phyloP scores from a whole-genome alignment of 1,140 invertebrate genomes.

The Augochlora pura region DNA sequence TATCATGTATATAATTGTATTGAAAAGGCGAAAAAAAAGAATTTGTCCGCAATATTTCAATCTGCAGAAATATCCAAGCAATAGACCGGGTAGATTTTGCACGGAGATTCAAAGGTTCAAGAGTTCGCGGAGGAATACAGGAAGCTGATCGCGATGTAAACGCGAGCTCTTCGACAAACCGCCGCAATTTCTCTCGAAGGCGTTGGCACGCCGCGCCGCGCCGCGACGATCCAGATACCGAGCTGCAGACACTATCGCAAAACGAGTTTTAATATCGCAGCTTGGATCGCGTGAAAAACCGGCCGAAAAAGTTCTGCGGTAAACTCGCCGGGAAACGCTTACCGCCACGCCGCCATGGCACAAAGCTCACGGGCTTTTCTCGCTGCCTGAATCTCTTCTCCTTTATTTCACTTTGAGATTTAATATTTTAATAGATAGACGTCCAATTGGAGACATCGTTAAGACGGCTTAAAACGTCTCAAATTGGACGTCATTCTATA shows the following conservation, averaged over 20 bases:
- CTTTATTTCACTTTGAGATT: too few species aligned
- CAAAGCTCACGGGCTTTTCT: background rate
- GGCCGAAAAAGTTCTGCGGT: constrained; percentile 20
- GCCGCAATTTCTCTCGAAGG: constrained; percentile 45
- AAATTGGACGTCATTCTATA: too few species aligned
- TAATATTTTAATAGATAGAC: too few species aligned
- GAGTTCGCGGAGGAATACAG: background rate
- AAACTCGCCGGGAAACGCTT: constrained; percentile 10
- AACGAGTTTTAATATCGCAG: constrained; percentile 46
- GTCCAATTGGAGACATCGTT: too few species aligned
- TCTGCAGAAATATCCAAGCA: too few species aligned
- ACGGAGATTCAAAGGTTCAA: background rate
- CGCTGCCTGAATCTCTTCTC: background rate
- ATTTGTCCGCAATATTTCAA: too few species aligned
- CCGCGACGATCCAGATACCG: constrained; percentile 35
- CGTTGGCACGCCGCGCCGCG: constrained; percentile 37
- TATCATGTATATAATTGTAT: too few species aligned
- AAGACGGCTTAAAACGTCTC: too few species aligned
- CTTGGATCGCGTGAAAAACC: constrained; percentile 25
- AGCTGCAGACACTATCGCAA: constrained; percentile 36
- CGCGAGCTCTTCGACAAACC: constrained; percentile 32
- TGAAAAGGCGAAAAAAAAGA: too few species aligned
- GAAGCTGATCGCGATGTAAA: background rate
- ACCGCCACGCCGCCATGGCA: background rate
- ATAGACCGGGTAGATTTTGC: too few species aligned